Evolutionary conservation across 53 echinoderm and acorn worm species (phyloP), one percentile per base, ranked within the genome.

Genomic region (Echinometra lucunter): DNA sequence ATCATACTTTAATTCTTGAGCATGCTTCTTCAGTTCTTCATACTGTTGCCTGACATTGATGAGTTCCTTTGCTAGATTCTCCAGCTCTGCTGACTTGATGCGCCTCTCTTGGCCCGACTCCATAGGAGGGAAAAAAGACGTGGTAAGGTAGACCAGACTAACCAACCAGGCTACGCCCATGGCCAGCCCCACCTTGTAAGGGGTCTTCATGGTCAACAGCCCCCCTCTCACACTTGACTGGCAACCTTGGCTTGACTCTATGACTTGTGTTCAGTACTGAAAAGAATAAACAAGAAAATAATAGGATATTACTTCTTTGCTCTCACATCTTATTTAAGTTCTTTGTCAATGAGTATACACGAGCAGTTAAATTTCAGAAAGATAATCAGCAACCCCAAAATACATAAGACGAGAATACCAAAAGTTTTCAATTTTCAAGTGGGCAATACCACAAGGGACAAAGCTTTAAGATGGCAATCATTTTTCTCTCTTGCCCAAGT

Each of bases 71-170:
- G 93, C 80, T 5, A 93, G 93, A 21, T 42, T 92, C 80, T 93
- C 93, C 40, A 93, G 57, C 57, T 93, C 93, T 9, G 44, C 47
- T 35, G 93, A 93, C 80, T 93, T 93, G 78, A 93, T 80, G 37
- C 57, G 47, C 37, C 93, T 45, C 25, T 30, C 42, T 80, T 80
- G 47, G 28, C 75, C 58, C 0, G 78, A 75, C 32, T 93, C 93
- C 93, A 80, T 80, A 21, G 93, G 35, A 53, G 93, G 93, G 80
- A 93, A 93, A 81, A 93, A 93, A 58, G 93, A 78, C 8, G 93
- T 78, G 18, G 78, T 93, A 28, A 93, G 80, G 93, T 93, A 93
- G 55, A 93, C 37, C 57, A 93, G 80, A 40, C 93, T 93, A 17
- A 78, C 80, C 49, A 93, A 37, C 93, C 93, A 93, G 37, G 35